These are phyloP conservation scores for Hafferia zeledoni DNA, from an alignment of 2,797 vertebrate species.

Conservation along the genomic window DNA sequence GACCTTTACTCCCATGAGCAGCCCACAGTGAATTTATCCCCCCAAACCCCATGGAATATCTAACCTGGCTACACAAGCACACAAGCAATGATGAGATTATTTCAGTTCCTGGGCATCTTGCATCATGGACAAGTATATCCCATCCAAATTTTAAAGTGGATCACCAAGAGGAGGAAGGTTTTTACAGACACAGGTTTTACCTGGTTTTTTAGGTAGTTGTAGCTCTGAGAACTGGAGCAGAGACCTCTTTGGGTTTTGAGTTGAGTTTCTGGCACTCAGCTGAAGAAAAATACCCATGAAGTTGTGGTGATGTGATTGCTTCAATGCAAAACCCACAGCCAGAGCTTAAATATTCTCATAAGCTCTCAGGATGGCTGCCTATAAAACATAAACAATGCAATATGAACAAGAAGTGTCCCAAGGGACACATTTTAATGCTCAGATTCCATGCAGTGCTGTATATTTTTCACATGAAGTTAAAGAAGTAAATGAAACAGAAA, in stretches of 20 bases:
- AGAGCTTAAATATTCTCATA: conserved; percentile 32
- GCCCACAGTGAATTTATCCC: background rate
- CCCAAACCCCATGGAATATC: background rate
- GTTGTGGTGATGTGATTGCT: background rate
- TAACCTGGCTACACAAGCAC: background rate
- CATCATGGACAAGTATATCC: accelerated
- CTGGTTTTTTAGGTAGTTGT: background rate
- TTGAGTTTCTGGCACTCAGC: background rate
- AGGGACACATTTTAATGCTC: conserved; percentile 69
- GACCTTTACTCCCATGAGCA: background rate
- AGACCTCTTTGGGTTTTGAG: background rate
- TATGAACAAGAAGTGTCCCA: conserved; percentile 55
- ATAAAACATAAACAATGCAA: conserved; percentile 47
- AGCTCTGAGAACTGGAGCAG: background rate
- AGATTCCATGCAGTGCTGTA: conserved; percentile 30
- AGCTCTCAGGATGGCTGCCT: conserved; percentile 53
- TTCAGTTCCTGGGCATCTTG: background rate
- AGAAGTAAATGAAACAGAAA: conserved; percentile 56
- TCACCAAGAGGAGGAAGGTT: background rate
- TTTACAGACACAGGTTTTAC: background rate
- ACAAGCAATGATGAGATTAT: background rate
- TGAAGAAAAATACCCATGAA: background rate
- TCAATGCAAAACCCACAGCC: background rate
- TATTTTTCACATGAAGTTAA: conserved; percentile 59
- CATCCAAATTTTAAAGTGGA: background rate